These are phyloP conservation scores for Telenomus remus DNA, from an alignment of 1,140 invertebrate species.

Conservation along the genomic window DNA sequence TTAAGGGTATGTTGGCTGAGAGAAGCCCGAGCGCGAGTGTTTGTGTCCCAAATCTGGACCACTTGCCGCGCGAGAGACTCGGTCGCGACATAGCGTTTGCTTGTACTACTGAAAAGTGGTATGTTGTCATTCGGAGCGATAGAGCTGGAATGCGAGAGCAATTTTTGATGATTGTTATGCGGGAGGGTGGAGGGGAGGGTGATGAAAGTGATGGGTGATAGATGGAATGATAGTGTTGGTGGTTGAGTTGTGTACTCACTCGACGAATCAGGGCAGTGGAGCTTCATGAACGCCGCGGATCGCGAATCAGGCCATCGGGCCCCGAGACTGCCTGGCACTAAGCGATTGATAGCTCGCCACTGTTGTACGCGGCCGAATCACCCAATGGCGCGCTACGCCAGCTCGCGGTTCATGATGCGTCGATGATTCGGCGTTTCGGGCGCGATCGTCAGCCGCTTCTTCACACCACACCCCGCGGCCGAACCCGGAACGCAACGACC, in stretches of 20 bases:
- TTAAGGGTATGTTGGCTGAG: no score
- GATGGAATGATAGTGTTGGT: no score
- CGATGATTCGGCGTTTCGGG: conserved; percentile 39
- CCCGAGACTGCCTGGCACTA: conserved; percentile 63
- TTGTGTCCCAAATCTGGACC: no score
- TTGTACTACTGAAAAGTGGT: no score
- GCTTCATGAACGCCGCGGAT: conserved; percentile 70
- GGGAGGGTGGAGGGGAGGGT: no score
- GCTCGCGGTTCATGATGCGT: conserved; percentile 36
- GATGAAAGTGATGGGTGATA: background rate
- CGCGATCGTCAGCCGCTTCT: conserved; percentile 35
- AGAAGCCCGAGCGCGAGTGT: no score
- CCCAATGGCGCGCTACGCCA: conserved; percentile 49
- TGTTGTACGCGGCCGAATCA: conserved; percentile 36
- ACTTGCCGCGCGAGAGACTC: no score
- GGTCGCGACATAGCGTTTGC: no score
- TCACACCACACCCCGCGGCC: conserved; percentile 51
- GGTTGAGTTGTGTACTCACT: conserved; percentile 65
- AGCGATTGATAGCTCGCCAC: conserved; percentile 52
- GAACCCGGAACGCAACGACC: conserved; percentile 23
- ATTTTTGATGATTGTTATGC: no score
- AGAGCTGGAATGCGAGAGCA: no score
- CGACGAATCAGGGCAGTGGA: conserved; percentile 72
- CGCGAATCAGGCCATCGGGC: conserved; percentile 69
- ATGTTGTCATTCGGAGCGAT: no score